phyloP scores from a whole-genome alignment of 1,140 invertebrate species.

The Aphis craccivora region DNA sequence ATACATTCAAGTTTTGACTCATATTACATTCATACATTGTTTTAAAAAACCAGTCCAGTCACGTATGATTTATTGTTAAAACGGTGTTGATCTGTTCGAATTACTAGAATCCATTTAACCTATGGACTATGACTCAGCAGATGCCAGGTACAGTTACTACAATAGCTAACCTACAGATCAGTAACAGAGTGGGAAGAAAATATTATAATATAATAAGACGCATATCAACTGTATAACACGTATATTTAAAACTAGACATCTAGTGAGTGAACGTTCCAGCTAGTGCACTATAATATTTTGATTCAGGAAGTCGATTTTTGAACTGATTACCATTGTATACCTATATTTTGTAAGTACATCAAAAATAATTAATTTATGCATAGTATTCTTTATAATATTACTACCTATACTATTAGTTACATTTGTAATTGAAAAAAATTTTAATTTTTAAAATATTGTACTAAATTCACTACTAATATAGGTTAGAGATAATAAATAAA shows the following conservation, averaged over 20 bases:
- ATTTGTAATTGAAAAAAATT: background rate
- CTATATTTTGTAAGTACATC: background rate
- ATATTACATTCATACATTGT: background rate
- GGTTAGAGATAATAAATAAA: background rate
- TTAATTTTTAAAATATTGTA: background rate
- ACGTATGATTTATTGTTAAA: background rate
- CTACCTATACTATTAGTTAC: too few species aligned
- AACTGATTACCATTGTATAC: background rate
- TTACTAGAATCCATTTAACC: background rate
- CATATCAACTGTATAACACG: background rate
- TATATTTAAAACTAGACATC: background rate
- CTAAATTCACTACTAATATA: background rate
- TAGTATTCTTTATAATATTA: background rate
- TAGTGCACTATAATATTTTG: background rate
- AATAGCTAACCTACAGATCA: background rate
- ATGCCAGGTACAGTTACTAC: background rate
- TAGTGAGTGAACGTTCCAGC: background rate
- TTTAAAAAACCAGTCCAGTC: background rate
- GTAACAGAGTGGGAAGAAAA: background rate
- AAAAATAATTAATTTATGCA: background rate
- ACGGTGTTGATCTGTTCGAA: background rate
- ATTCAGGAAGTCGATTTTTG: background rate
- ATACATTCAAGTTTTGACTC: background rate
- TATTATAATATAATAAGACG: background rate
- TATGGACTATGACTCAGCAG: slow-evolving; percentile 25